Evolutionary conservation across 2,888 invertebrate species (phyloP), one percentile per base, ranked within the genome.

Genomic region (Phortica magna): DNA sequence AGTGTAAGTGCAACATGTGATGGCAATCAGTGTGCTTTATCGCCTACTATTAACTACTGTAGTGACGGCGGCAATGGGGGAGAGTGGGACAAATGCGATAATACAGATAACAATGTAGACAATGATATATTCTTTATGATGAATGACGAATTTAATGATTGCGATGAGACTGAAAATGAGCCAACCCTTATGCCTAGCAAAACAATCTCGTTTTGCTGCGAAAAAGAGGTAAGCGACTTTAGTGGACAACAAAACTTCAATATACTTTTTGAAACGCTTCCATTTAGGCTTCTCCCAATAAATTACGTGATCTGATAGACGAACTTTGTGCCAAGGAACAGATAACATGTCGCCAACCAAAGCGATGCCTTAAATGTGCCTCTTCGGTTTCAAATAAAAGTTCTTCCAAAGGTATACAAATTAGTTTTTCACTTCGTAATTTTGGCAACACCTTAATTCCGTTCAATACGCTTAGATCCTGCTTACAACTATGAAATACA

Each of bases 1-100:
- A 39, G 0, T 39, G 12, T n/a, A 19, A 55, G 10, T 14, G 42
- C 39, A 68, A 19, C 7, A 9, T 17, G 17, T 43, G 22, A 39
- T 39, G 2, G 17, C 19, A 48, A 68, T 43, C 19, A 48, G 48
- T 61, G 1, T 61, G 10, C 61, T 22, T 17, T 1, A 22, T 61
- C 10, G 17, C 61, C 22, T 22, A 12, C 5, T 2, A n/a, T n/a
- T 55, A 17, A 19, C 10, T 61, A 87, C 87, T 7, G 85, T 84
- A 55, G 86, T 83, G 77, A 74, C 83, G 68, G 68, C 74, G 65
- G 78, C 74, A 4, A 59, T 83, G 22, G 79, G 79, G 22, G 79
- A 83, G 9, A 67, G 78, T 65, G 77, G 83, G 77, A 9, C 55
- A 22, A 19, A 80, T 81, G 83, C 68, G 77, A 43, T 43, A 43